Evolutionary conservation across 2,113 vertebrate species (phyloP).

Genomic region (Laticauda colubrina): DNA sequence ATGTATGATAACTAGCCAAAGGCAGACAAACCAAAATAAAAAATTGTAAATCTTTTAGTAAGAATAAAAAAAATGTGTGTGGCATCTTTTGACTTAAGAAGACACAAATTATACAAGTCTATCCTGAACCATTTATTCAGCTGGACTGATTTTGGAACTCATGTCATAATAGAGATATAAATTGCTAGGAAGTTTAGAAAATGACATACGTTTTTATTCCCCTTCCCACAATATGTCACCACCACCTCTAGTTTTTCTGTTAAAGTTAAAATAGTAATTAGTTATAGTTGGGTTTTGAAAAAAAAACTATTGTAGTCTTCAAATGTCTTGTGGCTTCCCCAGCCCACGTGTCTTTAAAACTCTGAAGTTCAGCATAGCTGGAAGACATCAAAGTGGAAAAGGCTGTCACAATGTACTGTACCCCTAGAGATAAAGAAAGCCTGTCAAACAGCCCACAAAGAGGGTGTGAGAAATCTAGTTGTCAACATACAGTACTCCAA

Average conservation of each 20-base stretch:
- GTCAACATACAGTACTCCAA: not conserved
- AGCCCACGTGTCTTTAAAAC: not conserved
- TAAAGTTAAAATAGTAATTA: not conserved
- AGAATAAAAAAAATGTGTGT: not conserved
- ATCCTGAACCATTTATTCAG: not conserved
- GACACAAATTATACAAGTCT: not conserved
- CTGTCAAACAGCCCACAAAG: slow-evolving; percentile 3
- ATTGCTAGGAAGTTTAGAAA: not conserved
- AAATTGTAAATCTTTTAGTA: not conserved
- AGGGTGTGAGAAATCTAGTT: slow-evolving; percentile 23
- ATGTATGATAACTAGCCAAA: not conserved
- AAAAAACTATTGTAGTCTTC: not conserved
- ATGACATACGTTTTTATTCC: not conserved
- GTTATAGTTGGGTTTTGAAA: not conserved
- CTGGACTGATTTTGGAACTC: not conserved
- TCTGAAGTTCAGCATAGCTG: not conserved
- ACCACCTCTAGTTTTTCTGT: not conserved
- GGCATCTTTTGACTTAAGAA: not conserved
- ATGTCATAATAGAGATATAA: not conserved
- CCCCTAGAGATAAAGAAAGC: not conserved
- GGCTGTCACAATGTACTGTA: not conserved
- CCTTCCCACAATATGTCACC: not conserved
- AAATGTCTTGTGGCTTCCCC: not conserved
- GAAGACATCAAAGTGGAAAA: not conserved
- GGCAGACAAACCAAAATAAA: not conserved